phyloP scores from a whole-genome alignment of 2,797 vertebrate genomes.

The Eulemur rubriventer region DNA sequence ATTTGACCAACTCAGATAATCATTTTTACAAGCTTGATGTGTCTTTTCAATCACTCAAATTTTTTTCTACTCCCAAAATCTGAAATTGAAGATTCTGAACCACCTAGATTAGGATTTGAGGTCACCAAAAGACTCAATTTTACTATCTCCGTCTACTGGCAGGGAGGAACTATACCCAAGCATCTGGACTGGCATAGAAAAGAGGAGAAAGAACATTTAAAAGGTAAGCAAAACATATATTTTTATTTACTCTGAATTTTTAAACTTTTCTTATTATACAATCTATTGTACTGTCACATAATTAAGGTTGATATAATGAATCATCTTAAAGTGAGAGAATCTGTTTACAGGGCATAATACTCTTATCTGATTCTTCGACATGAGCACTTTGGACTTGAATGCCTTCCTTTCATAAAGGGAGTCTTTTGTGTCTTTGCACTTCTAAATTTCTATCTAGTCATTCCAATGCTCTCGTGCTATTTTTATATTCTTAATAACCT shows the following conservation, averaged over 20 bases:
- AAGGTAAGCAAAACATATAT: constrained; percentile 76
- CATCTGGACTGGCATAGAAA: constrained; percentile 83
- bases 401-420: background rate
- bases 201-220: constrained; percentile 82
- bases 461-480: background rate
- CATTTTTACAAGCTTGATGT: constrained; percentile 59
- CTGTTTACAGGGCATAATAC: background rate
- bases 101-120: constrained; percentile 74
- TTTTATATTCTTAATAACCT: background rate
- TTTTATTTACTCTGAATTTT: constrained; percentile 66
- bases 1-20: constrained; percentile 63
- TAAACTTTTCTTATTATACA: constrained; percentile 27
- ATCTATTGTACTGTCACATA: background rate
- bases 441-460: background rate
- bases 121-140: constrained; percentile 80
- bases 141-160: constrained; percentile 83
- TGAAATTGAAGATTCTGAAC: constrained; percentile 76
- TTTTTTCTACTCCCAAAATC: constrained; percentile 63
- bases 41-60: constrained; percentile 63
- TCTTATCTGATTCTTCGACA: background rate
- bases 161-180: constrained; percentile 80
- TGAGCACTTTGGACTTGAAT: background rate
- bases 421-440: background rate
- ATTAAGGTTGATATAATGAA: background rate
- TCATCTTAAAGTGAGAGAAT: background rate